Evolutionary conservation across 2,888 invertebrate genomes (phyloP), one percentile per base, ranked within the genome.

Genomic region (Plebejus argus): DNA sequence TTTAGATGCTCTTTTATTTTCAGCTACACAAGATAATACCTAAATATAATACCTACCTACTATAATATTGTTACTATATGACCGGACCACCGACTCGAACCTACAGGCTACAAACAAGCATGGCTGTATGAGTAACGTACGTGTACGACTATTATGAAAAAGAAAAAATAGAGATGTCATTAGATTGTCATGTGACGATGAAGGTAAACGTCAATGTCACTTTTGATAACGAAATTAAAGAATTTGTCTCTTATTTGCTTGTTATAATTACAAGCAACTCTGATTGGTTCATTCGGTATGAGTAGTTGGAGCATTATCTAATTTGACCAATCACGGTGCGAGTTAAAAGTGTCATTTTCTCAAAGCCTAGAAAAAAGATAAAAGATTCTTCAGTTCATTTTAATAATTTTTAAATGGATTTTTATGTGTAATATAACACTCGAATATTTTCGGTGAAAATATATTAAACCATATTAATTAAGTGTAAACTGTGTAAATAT

Each of bases 171-270:
- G 10, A 10, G 4, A 28, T 66, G 28, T 33, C 66, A 28, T 66
- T 5, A 18, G 3, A 28, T 15, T 79, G 80, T 81, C 80, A 80
- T 81, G 81, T 80, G 81, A 82, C 81, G 81, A 79, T 61, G 78
- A 71, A 76, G 45, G 75, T 61, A 78, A 77, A 66, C 75, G 79
- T 78, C 79, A 81, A 81, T 70, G 79, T 81, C 79, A 81, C 28
- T 15, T 66, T 15, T 66, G 28, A 6, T 66, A 28, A 28, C 66
- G 28, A n/a, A n/a, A n/a, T n/a, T n/a, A n/a, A n/a, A 66, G 28
- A 33, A 66, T 66, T 66, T 20, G 66, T 28, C 28, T 66, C 23
- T 6, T n/a, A 53, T 53, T 74, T 74, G 74, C 28, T 45, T 28
- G 49, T 53, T 49, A 53, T 7, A 20, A 18, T 28, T 74, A 28